Conservation (phyloP, 2,113 vertebrate species). For the Phocoena phocoena region DNA sequence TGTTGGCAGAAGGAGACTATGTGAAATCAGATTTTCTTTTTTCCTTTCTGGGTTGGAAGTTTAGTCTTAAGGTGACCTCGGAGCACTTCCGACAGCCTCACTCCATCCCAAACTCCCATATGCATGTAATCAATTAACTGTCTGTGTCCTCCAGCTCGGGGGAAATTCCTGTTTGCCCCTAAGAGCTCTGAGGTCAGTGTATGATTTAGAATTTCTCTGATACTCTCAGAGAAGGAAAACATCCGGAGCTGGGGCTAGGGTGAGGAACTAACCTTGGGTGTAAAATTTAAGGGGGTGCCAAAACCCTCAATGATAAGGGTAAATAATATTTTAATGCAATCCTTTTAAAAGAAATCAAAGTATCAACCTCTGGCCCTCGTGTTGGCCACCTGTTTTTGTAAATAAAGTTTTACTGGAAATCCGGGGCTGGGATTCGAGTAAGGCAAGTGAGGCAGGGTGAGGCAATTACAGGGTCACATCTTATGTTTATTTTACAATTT, state of each 20-base stretch:
- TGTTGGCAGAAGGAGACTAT: too few relatives aligned
- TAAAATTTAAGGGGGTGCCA: not conserved
- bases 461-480: not conserved
- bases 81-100: not conserved
- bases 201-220: not conserved
- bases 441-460: not conserved
- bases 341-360: not conserved
- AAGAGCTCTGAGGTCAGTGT: not conserved
- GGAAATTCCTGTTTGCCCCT: not conserved
- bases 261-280: fast-evolving
- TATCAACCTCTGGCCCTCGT: not conserved
- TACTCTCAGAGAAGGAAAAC: not conserved
- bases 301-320: not conserved
- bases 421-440: not conserved
- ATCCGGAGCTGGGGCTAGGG: not conserved
- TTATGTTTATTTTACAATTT: not conserved
- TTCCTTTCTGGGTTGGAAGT: not conserved
- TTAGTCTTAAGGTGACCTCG: constrained; percentile 44
- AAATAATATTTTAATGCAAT: not conserved
- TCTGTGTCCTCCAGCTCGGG: not conserved
- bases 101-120: fast-evolving
- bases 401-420: not conserved
- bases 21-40: not conserved
- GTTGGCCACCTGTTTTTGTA: not conserved
- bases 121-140: fast-evolving